Conservation (phyloP, 2,113 vertebrate genomes). For the Macquaria ambigua region DNA sequence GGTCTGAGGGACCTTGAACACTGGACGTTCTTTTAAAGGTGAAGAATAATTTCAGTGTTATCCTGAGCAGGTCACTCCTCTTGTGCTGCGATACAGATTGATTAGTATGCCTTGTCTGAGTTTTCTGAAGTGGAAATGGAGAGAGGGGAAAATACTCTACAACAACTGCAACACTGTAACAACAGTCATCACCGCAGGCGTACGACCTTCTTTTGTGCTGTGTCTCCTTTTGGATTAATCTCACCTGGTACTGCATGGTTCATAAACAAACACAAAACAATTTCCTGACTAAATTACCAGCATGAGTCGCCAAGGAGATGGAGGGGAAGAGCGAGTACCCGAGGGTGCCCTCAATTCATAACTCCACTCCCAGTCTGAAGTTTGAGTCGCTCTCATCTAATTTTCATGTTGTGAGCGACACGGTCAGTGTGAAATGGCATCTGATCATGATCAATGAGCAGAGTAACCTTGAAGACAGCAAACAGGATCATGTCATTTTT, state of each 20-base stretch:
- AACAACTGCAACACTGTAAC: conserved; percentile 16
- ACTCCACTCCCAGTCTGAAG: conserved; percentile 24
- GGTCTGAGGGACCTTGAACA: conserved; percentile 43
- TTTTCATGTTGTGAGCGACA: conserved; percentile 29
- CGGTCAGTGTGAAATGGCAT: conserved; percentile 12
- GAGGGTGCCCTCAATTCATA: conserved; percentile 49
- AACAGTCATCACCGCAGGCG: conserved; percentile 18
- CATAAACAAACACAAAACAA: conserved; percentile 77
- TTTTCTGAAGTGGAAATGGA: conserved; percentile 48
- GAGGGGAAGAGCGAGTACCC: neutral
- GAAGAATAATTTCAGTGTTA: conserved; percentile 55
- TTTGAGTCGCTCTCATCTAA: conserved; percentile 29
- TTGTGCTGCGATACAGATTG: conserved; percentile 16
- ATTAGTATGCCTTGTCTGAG: conserved; percentile 51
- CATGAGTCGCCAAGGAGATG: conserved; percentile 35
- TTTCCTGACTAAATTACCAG: conserved; percentile 71
- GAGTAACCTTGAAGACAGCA: conserved; percentile 41
- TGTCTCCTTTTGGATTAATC: conserved; percentile 65
- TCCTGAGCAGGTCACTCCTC: conserved; percentile 23
- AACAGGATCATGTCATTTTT: neutral
- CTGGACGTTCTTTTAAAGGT: conserved; percentile 54
- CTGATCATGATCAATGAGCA: conserved; percentile 5
- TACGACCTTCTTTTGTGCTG: conserved; percentile 54
- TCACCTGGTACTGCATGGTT: conserved; percentile 69
- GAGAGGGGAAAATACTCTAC: neutral